These are phyloP conservation scores for Harlomillsia oculata DNA, from an alignment of 1,140 invertebrate genomes.

Conservation along the genomic window DNA sequence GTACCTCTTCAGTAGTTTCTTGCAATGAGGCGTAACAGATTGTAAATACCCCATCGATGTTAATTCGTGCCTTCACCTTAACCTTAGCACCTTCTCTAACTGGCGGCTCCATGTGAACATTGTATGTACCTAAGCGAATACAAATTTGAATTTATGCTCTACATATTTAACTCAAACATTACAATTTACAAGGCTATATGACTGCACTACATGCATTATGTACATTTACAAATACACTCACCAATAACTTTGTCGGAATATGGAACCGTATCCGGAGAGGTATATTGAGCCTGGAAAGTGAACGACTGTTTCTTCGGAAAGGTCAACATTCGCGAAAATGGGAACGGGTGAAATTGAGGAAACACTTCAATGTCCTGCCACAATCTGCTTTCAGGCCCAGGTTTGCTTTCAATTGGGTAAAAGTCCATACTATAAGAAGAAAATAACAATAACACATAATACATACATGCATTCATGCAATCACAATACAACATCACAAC, in stretches of 20 bases:
- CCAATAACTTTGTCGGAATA: conserved; percentile 70
- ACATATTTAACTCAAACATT: no score
- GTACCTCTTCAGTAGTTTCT: conserved; percentile 72
- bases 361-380: conserved; percentile 77
- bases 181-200: neutral
- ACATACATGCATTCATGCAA: neutral
- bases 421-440: neutral
- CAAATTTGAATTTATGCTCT: conserved; percentile 6
- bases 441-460: neutral
- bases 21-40: conserved; percentile 73
- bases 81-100: conserved; percentile 84
- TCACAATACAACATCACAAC: neutral
- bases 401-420: no score
- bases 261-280: conserved; percentile 59
- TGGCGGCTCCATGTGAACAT: conserved; percentile 73
- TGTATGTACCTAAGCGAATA: conserved; percentile 58
- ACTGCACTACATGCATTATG: conserved; percentile 5
- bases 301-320: conserved; percentile 84
- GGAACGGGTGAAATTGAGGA: conserved; percentile 73
- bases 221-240: conserved; percentile 40
- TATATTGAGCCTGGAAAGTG: conserved; percentile 71
- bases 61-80: conserved; percentile 88
- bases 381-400: neutral
- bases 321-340: conserved; percentile 87
- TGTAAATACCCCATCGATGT: conserved; percentile 82